A percentile compares a stretch with the other conserved stretches of the same genome.
phyloP scores from a whole-genome alignment of 2,113 vertebrate species.

The Pandion haliaetus region DNA sequence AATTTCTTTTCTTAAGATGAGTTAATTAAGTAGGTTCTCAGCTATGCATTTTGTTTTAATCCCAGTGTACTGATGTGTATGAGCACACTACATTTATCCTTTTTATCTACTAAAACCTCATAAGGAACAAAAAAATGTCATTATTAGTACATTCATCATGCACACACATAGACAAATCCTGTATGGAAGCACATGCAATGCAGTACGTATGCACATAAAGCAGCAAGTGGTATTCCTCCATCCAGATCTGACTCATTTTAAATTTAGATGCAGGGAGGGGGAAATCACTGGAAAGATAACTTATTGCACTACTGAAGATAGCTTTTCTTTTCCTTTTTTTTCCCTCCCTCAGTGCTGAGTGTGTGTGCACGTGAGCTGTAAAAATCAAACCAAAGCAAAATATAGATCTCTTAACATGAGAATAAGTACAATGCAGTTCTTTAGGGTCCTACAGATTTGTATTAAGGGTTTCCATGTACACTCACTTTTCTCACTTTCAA shows the following conservation, averaged over 20 bases:
- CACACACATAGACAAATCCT: background rate
- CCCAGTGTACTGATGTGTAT: background rate
- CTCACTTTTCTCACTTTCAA: background rate
- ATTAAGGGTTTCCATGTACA: background rate
- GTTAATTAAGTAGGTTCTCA: background rate
- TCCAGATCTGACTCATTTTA: conserved; percentile 8
- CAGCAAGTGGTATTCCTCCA: background rate
- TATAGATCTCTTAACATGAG: background rate
- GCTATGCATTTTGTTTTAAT: background rate
- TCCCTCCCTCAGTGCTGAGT: background rate
- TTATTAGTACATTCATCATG: background rate
- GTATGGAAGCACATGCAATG: background rate
- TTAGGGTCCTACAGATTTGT: background rate
- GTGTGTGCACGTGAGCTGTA: background rate
- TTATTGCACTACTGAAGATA: background rate
- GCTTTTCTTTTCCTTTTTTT: background rate
- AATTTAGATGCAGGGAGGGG: background rate
- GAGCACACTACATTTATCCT: background rate
- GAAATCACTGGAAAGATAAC: background rate
- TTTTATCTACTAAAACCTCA: background rate
- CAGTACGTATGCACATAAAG: background rate
- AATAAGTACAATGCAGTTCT: background rate
- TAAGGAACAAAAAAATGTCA: background rate
- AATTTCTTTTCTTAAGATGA: background rate
- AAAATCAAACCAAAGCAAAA: background rate